phyloP scores from a whole-genome alignment of 2,797 vertebrate genomes.

The Thaleichthys pacificus region DNA sequence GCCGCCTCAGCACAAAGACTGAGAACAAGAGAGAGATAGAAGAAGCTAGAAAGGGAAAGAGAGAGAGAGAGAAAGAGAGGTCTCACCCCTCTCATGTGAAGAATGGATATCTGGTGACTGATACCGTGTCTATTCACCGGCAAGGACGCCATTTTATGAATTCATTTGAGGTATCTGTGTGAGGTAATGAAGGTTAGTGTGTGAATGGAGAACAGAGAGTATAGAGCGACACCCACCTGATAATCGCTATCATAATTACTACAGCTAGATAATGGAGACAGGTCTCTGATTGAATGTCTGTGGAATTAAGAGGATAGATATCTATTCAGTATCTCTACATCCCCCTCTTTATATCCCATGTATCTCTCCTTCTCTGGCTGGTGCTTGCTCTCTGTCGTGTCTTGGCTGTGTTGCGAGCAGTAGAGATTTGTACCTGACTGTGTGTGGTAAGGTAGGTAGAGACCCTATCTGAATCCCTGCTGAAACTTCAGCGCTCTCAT shows the following conservation, averaged over 20 bases:
- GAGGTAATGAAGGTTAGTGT: conserved; percentile 26
- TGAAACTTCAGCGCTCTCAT: conserved; percentile 8
- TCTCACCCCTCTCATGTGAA: conserved; percentile 41
- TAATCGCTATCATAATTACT: conserved; percentile 56
- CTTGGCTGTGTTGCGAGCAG: conserved; percentile 59
- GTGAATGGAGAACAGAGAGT: conserved; percentile 38
- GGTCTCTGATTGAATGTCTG: conserved; percentile 52
- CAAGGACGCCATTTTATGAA: conserved; percentile 53
- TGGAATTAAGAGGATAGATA: conserved; percentile 39
- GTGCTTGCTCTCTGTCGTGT: conserved; percentile 54
- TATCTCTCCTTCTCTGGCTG: conserved; percentile 19
- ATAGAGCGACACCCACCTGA: conserved; percentile 42
- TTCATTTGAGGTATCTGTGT: conserved; percentile 42
- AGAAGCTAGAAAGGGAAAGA: conserved; percentile 25
- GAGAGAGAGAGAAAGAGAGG: conserved; percentile 20
- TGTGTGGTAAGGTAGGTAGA: conserved; percentile 33
- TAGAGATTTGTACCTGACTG: conserved; percentile 62
- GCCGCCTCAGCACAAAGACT: conserved; percentile 52
- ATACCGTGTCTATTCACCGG: conserved; percentile 28
- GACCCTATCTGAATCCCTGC: conserved; percentile 4
- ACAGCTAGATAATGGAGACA: conserved; percentile 43
- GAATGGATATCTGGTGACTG: conserved; percentile 15
- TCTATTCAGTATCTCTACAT: conserved; percentile 8
- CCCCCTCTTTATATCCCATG: conserved; percentile 17
- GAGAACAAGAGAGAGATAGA: conserved; percentile 33